Evolutionary conservation across 2,113 vertebrate genomes (phyloP), one percentile per base, ranked within the genome.

Genomic region (Phycodurus eques): DNA sequence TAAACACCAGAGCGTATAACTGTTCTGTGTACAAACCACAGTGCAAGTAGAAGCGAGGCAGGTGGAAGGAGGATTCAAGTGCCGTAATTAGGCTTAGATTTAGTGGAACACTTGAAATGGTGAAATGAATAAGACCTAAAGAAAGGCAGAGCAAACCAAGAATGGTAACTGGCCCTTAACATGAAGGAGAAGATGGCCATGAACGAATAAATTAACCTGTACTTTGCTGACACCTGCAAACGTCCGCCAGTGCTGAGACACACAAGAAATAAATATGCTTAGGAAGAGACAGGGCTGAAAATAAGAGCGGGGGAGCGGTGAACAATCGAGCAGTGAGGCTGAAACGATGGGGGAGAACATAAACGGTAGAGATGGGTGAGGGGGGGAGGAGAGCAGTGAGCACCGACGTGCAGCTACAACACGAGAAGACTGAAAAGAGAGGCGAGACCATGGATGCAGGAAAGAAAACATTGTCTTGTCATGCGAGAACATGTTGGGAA

Each of bases 381-480:
- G 81, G 79, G 79, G 81, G 80, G 81, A 76, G 81, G 79, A 80
- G 0, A 66, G 74, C 65, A 65, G 53, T 53, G 67, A 82, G 71
- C 72, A 69, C 71, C 53, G 72, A 76, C 73, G 80, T 43, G 74
- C 66, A 80, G 71, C 80, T 75, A 61, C 66, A 76, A 77, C 47
- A 74, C 75, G 78, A 67, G 54, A 49, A 73, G 74, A 80, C 74
- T 85, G 79, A 80, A 85, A 80, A 87, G 80, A 85, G 79, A 85
- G 78, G 76, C 76, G 77, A 12, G 39, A 72, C 69, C n/a, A 57
- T 61, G 59, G 72, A 60, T 70, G 67, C 43, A 46, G 39, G 65
- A 57, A 22, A 22, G 65, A 65, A 49, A 62, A 64, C 35, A 61
- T 27, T 27, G 59, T 8, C 2, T 31, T 39, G 59, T 8, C 2